phyloP scores from a whole-genome alignment of 1,140 invertebrate genomes.

The Zaprionus africanus region DNA sequence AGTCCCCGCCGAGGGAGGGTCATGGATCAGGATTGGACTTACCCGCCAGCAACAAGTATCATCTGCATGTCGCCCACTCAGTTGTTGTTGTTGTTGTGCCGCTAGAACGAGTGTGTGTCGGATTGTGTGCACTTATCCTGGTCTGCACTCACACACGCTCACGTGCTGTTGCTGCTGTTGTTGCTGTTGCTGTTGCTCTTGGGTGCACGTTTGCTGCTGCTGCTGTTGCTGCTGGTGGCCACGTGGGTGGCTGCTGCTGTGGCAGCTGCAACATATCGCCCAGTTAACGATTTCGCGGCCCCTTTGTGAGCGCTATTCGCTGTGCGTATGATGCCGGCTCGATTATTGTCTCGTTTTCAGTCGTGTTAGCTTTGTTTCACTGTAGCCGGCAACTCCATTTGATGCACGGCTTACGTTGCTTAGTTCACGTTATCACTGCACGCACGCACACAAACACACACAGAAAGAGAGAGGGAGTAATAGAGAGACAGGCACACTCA shows the following conservation, averaged over 20 bases:
- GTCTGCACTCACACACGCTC: conserved; percentile 41
- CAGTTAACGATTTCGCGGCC: background rate
- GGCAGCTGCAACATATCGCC: conserved; percentile 8
- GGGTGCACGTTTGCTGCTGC: background rate
- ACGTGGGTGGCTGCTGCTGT: background rate
- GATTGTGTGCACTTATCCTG: conserved; percentile 39
- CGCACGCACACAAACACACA: conserved; percentile 28
- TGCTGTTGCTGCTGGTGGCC: background rate
- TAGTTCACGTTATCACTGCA: conserved; percentile 33
- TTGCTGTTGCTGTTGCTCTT: background rate
- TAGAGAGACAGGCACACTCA: conserved; percentile 1
- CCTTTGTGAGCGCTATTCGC: background rate
- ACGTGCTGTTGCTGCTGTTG: conserved; percentile 38
- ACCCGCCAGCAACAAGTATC: conserved; percentile 85
- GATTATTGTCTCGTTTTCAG: background rate
- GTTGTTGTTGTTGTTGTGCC: conserved; percentile 9
- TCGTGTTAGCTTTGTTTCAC: conserved; percentile 58
- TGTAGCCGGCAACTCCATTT: conserved; percentile 47
- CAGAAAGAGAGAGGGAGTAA: background rate
- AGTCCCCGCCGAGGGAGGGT: background rate
- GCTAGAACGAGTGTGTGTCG: conserved; percentile 1
- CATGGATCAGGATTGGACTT: conserved; percentile 50
- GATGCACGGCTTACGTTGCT: conserved; percentile 43
- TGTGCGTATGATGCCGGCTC: background rate
- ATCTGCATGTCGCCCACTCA: conserved; percentile 78